A percentile compares a stretch with the other conserved stretches of the same genome.
These are phyloP conservation scores for Phalloptychus januarius DNA, from an alignment of 2,797 vertebrate species.

Conservation along the genomic window DNA sequence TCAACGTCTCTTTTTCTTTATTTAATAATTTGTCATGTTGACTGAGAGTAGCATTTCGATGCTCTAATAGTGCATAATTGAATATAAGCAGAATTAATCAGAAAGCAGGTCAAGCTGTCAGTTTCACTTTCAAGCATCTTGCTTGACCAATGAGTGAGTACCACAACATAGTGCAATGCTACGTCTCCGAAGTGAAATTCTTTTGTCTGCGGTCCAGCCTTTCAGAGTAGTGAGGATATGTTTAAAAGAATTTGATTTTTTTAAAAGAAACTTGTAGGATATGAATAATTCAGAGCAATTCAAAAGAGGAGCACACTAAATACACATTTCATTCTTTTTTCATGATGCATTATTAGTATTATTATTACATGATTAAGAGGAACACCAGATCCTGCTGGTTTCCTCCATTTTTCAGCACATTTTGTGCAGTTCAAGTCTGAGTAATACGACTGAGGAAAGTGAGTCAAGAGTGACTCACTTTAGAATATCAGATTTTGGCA, in stretches of 20 bases:
- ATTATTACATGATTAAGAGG: slow-evolving; percentile 1
- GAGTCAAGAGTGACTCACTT: slow-evolving; percentile 33
- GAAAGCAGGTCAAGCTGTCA: not conserved
- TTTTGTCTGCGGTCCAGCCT: not conserved
- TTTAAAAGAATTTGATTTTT: not conserved
- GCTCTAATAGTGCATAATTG: not conserved
- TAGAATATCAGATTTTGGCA: slow-evolving; percentile 3
- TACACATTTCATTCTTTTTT: not conserved
- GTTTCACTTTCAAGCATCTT: not conserved
- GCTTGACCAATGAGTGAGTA: not conserved
- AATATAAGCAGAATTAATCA: not conserved
- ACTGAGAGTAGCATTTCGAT: not conserved
- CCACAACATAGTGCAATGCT: not conserved
- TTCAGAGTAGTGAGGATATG: not conserved
- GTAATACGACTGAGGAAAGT: slow-evolving; percentile 41
- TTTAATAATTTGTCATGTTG: not conserved
- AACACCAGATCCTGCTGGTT: slow-evolving; percentile 1
- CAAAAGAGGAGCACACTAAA: not conserved
- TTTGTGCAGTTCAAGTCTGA: slow-evolving; percentile 33
- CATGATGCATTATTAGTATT: not conserved
- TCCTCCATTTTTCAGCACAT: not conserved
- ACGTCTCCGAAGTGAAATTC: too few species aligned
- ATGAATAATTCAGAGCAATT: slow-evolving; percentile 5
- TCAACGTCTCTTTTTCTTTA: not conserved
- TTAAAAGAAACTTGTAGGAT: not conserved